Percentiles rank a stretch among this genome's conserved stretches.
These are phyloP conservation scores for Cherax destructor DNA, from an alignment of 1,140 invertebrate genomes.

Conservation along the genomic window DNA sequence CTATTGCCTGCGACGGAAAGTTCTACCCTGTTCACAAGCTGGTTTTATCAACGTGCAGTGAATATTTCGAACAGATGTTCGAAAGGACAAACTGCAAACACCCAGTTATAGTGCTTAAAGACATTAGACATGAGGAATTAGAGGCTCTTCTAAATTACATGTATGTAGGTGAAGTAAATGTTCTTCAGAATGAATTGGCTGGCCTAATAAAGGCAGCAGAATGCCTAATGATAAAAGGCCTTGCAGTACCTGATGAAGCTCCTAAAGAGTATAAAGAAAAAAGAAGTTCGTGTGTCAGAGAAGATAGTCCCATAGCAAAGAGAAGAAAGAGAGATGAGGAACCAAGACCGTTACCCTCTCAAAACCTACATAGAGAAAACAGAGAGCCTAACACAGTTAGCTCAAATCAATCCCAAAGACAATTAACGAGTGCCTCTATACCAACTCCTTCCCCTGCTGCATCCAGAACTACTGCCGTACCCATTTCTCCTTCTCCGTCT, in stretches of 20 bases:
- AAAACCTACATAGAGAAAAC: not conserved
- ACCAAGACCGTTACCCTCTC: constrained; percentile 12
- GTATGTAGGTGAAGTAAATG: constrained; percentile 66
- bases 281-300: constrained; percentile 41
- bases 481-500: constrained; percentile 55
- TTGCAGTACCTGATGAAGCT: constrained; percentile 64
- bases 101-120: constrained; percentile 65
- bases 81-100: constrained; percentile 67
- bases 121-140: constrained; percentile 56
- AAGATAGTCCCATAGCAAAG: constrained; percentile 53
- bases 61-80: constrained; percentile 67
- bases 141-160: constrained; percentile 61
- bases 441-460: constrained; percentile 37
- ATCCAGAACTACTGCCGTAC: constrained; percentile 21
- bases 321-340: constrained; percentile 60
- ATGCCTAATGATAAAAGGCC: constrained; percentile 63
- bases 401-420: constrained; percentile 54
- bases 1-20: constrained; percentile 64
- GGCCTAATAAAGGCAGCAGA: constrained; percentile 59
- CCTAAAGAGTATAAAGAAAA: constrained; percentile 59
- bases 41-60: constrained; percentile 66
- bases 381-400: not conserved
- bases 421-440: constrained; percentile 55
- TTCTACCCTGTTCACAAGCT: constrained; percentile 64
- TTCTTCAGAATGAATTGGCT: constrained; percentile 58